Conservation (phyloP, 2,113 vertebrate genomes). For the Ailurus styani region DNA sequence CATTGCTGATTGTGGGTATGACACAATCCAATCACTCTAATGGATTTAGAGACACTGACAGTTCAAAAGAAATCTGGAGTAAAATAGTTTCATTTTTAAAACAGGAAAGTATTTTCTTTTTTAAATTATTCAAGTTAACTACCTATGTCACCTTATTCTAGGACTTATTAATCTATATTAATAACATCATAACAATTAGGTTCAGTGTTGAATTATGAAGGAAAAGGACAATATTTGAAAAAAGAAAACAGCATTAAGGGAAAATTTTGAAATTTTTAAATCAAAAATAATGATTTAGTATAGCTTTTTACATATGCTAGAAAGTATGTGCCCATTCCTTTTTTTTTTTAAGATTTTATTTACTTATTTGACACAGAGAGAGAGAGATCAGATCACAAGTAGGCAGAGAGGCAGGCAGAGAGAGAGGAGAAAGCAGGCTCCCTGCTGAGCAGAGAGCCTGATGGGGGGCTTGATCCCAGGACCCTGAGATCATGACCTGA, state of each 20-base stretch:
- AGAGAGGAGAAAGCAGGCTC: too few relatives aligned
- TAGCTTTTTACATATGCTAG: neutral
- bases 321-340: neutral
- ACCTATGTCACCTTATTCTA: neutral
- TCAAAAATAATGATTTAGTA: neutral
- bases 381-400: too few relatives aligned
- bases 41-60: neutral
- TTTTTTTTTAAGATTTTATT: too few relatives aligned
- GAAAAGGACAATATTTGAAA: neutral
- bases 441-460: too few relatives aligned
- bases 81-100: neutral
- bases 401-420: too few relatives aligned
- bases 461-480: too few relatives aligned
- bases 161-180: neutral
- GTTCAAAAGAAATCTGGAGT: neutral
- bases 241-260: neutral
- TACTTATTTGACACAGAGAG: too few relatives aligned
- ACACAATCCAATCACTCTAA: neutral
- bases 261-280: neutral
- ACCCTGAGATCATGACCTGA: too few relatives aligned
- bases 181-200: neutral
- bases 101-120: neutral
- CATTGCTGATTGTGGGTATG: slow-evolving; percentile 3
- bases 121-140: neutral
- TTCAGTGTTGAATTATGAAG: neutral